A percentile compares a stretch with the other conserved stretches of the same genome.
Evolutionary conservation across 2,888 invertebrate species (phyloP).

Genomic region (Auanema freiburgensis): DNA sequence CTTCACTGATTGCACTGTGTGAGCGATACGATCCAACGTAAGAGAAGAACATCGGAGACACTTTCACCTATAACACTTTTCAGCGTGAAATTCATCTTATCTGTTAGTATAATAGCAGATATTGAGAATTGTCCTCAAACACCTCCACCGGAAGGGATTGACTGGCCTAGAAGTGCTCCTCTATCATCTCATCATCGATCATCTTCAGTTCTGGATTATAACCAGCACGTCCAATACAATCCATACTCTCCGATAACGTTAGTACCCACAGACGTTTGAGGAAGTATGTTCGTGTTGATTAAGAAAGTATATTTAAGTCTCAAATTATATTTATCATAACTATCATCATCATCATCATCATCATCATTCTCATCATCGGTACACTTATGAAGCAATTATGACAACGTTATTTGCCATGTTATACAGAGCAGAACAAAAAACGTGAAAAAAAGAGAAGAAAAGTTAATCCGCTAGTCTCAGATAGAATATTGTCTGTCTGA

Average conservation of each 20-base stretch:
- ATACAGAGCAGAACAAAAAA: too few relatives aligned
- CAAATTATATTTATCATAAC: not conserved
- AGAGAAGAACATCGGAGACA: constrained; percentile 6
- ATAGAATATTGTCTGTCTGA: too few relatives aligned
- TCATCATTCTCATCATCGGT: not conserved
- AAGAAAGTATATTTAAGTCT: not conserved
- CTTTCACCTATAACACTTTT: constrained; percentile 16
- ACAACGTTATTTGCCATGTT: not conserved
- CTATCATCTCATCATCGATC: too few relatives aligned
- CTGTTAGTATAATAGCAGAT: constrained; percentile 64
- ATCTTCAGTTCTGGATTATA: not conserved
- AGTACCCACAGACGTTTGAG: constrained; percentile 23
- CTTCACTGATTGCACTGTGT: constrained; percentile 71
- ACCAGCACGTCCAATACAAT: constrained; percentile 7
- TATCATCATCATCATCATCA: not conserved
- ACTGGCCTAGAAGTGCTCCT: constrained; percentile 9
- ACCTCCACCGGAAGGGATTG: constrained; percentile 51
- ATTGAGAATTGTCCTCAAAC: constrained; percentile 64
- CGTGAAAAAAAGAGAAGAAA: too few relatives aligned
- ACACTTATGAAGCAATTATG: constrained; percentile 1
- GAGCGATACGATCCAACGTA: constrained; percentile 77
- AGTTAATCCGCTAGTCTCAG: too few relatives aligned
- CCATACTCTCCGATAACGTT: constrained; percentile 20
- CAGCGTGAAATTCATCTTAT: constrained; percentile 82
- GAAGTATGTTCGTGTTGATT: not conserved